A percentile compares a stretch with the other conserved stretches of the same genome.
Conservation (phyloP, 2,113 vertebrate species). For the Hyperopisus bebe region DNA sequence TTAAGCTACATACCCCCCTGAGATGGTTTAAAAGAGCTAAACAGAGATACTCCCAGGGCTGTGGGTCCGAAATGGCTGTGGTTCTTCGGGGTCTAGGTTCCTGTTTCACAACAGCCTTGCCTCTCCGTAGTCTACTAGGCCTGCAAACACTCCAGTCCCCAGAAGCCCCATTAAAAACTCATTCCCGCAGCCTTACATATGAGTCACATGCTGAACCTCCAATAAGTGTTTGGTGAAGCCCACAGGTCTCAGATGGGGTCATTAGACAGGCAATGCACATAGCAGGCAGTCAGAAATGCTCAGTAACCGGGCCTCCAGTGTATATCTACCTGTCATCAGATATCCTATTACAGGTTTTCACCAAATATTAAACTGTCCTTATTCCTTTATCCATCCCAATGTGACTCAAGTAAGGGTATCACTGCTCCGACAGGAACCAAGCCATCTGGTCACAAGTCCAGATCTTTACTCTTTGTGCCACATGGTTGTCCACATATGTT, state of each 20-base stretch:
- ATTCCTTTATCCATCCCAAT: background rate
- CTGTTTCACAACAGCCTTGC: background rate
- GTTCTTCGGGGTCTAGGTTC: background rate
- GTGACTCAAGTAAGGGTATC: background rate
- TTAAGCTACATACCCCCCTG: background rate
- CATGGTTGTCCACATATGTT: background rate
- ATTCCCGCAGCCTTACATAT: background rate
- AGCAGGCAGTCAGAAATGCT: background rate
- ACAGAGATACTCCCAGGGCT: background rate
- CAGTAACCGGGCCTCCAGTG: background rate
- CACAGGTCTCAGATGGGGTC: background rate
- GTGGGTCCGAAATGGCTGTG: background rate
- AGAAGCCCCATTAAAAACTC: background rate
- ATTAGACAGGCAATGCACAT: background rate
- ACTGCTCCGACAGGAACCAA: background rate
- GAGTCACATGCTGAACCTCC: background rate
- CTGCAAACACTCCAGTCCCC: background rate
- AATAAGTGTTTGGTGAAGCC: background rate
- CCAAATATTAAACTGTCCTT: background rate
- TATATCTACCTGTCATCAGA: background rate
- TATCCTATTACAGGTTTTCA: background rate
- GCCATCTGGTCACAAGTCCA: background rate
- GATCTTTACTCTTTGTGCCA: background rate
- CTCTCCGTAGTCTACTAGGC: background rate
- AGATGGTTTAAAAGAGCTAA: background rate